These are phyloP conservation scores for Electrona antarctica DNA, from an alignment of 2,113 vertebrate genomes.

Conservation along the genomic window DNA sequence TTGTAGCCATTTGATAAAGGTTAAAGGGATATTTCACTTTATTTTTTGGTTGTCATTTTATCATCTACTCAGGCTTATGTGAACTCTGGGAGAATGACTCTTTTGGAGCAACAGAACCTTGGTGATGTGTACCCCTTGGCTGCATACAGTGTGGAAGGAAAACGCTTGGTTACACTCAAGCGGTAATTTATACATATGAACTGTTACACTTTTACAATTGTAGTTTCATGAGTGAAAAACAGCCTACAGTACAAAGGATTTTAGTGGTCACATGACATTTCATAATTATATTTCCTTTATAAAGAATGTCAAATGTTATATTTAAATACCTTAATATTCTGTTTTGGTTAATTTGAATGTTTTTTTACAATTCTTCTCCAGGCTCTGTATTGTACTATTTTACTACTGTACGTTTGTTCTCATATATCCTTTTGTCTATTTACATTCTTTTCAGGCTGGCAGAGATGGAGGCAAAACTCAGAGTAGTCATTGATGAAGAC, in stretches of 20 bases:
- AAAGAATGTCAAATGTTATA: no score
- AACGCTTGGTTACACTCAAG: constrained; percentile 43
- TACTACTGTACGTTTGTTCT: no score
- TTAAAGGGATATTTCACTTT: no score
- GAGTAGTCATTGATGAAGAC: constrained; percentile 33
- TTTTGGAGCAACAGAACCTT: constrained; percentile 43
- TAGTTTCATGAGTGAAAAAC: background rate
- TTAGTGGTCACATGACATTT: background rate
- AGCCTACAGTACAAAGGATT: background rate
- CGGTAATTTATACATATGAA: no score
- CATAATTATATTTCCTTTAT: no score
- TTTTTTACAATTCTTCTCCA: background rate
- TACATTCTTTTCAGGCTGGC: constrained; percentile 26
- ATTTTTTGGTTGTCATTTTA: no score
- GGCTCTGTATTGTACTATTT: background rate
- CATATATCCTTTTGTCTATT: no score
- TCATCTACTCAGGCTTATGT: no score
- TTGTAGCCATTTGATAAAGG: no score
- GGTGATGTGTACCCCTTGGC: constrained; percentile 47
- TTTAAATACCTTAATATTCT: no score
- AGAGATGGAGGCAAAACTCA: constrained; percentile 41
- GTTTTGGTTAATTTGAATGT: background rate
- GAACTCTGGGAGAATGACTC: constrained; percentile 16
- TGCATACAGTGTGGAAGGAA: constrained; percentile 40
- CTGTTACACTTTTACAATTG: constrained; percentile 1